Evolutionary conservation across 2,113 vertebrate genomes (phyloP).

Genomic region (Chroicocephalus ridibundus): DNA sequence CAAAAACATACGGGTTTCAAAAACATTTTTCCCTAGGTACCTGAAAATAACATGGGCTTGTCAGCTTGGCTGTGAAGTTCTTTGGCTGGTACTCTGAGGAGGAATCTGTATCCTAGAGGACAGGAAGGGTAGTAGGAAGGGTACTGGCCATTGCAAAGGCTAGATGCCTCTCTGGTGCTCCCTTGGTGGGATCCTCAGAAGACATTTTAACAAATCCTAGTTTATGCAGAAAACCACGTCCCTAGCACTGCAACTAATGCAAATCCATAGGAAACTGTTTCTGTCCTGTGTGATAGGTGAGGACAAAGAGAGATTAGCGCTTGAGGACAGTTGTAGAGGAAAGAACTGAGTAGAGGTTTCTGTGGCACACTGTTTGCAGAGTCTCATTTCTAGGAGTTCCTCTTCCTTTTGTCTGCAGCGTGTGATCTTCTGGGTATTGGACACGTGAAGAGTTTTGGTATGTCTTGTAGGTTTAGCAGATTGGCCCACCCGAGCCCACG

Average conservation of each 20-base stretch:
- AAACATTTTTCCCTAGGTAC: neutral
- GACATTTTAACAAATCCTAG: neutral
- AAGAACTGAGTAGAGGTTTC: neutral
- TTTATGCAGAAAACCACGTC: neutral
- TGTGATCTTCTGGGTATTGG: neutral
- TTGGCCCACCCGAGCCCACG: neutral
- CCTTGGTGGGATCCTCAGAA: neutral
- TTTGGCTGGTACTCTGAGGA: neutral
- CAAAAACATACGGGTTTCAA: fast-evolving
- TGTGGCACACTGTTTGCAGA: neutral
- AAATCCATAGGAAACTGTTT: neutral
- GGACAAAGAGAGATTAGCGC: neutral
- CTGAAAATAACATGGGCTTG: neutral
- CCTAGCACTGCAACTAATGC: neutral
- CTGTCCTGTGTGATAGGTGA: neutral
- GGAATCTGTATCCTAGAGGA: neutral
- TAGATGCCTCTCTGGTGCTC: neutral
- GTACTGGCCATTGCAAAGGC: neutral
- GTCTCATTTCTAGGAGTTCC: neutral
- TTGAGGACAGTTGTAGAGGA: neutral
- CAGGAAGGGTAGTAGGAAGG: neutral
- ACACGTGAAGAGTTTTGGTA: neutral
- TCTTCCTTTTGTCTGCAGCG: neutral
- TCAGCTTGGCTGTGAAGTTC: neutral
- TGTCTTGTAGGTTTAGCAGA: neutral